These are phyloP conservation scores for Globodera ellingtonae DNA, from an alignment of 1,140 invertebrate genomes.

Conservation along the genomic window DNA sequence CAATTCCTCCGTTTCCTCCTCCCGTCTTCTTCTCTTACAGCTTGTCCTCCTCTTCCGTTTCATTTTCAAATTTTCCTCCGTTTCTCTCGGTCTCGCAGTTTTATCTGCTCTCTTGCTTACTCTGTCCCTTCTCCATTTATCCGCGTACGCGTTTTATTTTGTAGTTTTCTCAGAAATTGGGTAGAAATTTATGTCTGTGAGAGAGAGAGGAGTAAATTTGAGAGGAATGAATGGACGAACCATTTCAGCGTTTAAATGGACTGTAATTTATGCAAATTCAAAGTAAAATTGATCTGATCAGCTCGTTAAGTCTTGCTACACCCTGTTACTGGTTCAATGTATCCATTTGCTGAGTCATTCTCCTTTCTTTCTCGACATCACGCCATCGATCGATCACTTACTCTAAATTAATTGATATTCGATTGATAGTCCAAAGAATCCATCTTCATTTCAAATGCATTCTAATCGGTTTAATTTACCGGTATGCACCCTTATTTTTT, in stretches of 20 bases:
- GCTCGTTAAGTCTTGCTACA: no score
- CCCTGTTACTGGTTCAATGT: no score
- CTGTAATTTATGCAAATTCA: no score
- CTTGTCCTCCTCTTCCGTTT: not conserved
- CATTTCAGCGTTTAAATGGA: no score
- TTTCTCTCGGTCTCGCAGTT: not conserved
- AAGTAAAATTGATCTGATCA: no score
- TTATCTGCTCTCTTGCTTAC: not conserved
- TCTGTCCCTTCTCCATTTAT: no score
- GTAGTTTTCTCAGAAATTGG: constrained; percentile 10
- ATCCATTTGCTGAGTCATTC: constrained; percentile 15
- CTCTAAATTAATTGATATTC: not conserved
- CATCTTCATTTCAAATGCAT: not conserved
- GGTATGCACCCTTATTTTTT: not conserved
- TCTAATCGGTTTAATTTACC: not conserved
- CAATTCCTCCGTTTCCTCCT: not conserved
- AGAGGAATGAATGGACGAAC: not conserved
- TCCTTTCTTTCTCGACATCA: constrained; percentile 19
- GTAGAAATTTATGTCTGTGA: not conserved
- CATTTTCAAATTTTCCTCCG: not conserved
- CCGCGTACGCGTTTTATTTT: constrained; percentile 1
- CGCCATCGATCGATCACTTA: not conserved
- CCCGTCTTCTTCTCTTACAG: not conserved
- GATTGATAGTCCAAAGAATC: not conserved
- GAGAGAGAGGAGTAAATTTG: not conserved